Evolutionary conservation across 2,113 vertebrate species (phyloP), one percentile per base, ranked within the genome.

Genomic region (Plecotus auritus): DNA sequence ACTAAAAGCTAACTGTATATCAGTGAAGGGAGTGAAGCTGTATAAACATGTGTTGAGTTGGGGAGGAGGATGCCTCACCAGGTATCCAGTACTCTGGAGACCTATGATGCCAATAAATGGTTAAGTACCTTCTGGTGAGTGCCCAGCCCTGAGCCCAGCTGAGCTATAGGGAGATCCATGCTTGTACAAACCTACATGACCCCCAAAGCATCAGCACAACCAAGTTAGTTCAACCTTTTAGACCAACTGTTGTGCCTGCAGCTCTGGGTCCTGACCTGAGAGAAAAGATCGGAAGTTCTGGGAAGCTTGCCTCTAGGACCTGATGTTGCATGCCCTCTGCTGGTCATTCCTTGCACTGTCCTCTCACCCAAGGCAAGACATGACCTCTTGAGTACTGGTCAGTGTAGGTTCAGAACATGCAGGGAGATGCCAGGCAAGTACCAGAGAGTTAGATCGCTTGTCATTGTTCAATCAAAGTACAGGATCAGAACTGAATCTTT

Each of bases 311-410:
- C 22, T 59, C 56, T 9, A 59, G 56, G 95, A 80, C 45, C n/a
- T 86, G 86, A 77, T 86, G 26, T 85, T 93, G 66, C 5, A 11
- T 16, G 56, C 97, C 96, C 96, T 95, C 97, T 97, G 88, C 95
- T 95, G 96, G 96, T 64, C 90, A 91, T 84, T 37, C 4, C 54
- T 85, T 92, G 76, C 67, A 93, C 56, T 90, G 73, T 66, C 12
- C 73, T 90, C 23, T 93, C 49, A 70, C 17, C 16, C 45, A 84
- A 83, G n/a, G 80, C n/a, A 61, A 90, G 61, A 94, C 91, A 81
- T 23, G 69, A 93, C 26, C 4, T 20, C 6, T 74, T 54, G 54
- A 90, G 22, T 56, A 37, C 18, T 26, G 7, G 59, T 59, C 49
- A 69, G 40, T 26, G 10, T 42, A 45, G 16, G 40, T 85, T 92